Evolutionary conservation across 2,113 vertebrate species (phyloP), one percentile per base, ranked within the genome.

Genomic region (Urocitellus parryii): DNA sequence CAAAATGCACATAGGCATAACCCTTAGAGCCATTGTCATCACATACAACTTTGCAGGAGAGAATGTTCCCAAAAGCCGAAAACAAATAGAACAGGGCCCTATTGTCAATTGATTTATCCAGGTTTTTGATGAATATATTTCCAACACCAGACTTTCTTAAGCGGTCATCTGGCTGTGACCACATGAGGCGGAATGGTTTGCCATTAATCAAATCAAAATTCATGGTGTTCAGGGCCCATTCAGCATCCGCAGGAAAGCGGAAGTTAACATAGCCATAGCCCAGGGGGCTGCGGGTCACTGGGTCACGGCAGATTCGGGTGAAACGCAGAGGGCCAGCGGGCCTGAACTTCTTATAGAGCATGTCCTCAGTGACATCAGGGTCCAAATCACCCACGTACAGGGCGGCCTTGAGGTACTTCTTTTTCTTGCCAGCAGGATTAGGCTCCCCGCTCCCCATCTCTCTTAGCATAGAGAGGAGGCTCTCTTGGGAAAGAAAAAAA

Each of bases 161-260:
- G 51, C 99, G 99, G 95, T 99, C 99, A 95, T 99, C 99, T 98
- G 99, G 99, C 98, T 99, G 99, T 84, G 99, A 99, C 99, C 99
- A 99, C 99, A 99, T 99, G 98, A 99, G 99, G 97, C 99, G 99
- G 98, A 99, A 99, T 45, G 99, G 99, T 96, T 99, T 99, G 83
- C 99, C 99, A 98, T 99, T 99, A 98, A 99, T 99, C 98, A 99
- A 99, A 92, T 99, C 99, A 96, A 99, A 99, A 98, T 99, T 99
- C 99, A 99, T 99, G 97, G 99, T 99, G 97, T 99, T 99, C 95
- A 99, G 98, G 88, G 99, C 99, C 98, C 99, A 99, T 96, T 99
- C 99, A n/a, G 99, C 99, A 90, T 97, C 97, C 0, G 95, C 96
- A 9, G 97, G 95, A 83, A 97, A 96, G 32, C 97, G 97, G 77